These are phyloP conservation scores for Acromyrmex heyeri DNA, from an alignment of 1,140 invertebrate genomes.

Conservation along the genomic window DNA sequence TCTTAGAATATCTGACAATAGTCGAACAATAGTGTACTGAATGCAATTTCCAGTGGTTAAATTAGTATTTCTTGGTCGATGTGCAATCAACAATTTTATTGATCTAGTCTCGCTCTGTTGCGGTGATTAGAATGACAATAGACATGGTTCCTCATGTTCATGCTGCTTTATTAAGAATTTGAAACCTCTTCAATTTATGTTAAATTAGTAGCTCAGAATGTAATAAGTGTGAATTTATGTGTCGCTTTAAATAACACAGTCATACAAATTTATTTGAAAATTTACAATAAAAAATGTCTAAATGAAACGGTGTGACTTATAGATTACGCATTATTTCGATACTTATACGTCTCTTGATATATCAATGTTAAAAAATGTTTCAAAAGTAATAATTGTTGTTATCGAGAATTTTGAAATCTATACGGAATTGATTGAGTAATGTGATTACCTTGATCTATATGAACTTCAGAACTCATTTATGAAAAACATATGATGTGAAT, in stretches of 20 bases:
- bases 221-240: slow-evolving; percentile 51
- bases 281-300: slow-evolving; percentile 25
- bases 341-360: slow-evolving; percentile 48
- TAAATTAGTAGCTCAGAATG: slow-evolving; percentile 26
- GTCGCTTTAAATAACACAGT: slow-evolving; percentile 16
- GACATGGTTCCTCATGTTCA: neutral
- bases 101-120: neutral
- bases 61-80: neutral
- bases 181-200: slow-evolving; percentile 5
- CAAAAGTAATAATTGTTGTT: slow-evolving; percentile 47
- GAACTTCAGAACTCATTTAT: slow-evolving; percentile 31
- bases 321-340: slow-evolving; percentile 34
- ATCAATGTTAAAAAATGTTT: slow-evolving; percentile 39
- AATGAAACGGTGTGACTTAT: slow-evolving; percentile 31
- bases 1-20: neutral
- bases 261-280: slow-evolving; percentile 21
- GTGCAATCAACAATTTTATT: slow-evolving; percentile 11
- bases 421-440: slow-evolving; percentile 36
- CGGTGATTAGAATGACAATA: slow-evolving; percentile 28
- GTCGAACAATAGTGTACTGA: neutral
- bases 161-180: slow-evolving; percentile 10
- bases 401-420: slow-evolving; percentile 34
- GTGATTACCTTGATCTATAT: slow-evolving; percentile 42
- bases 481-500: slow-evolving; percentile 33
- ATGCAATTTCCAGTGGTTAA: neutral